Percentiles rank a stretch among this genome's conserved stretches.
phyloP scores from a whole-genome alignment of 2,797 vertebrate genomes.

The Triplophysa bombifrons region DNA sequence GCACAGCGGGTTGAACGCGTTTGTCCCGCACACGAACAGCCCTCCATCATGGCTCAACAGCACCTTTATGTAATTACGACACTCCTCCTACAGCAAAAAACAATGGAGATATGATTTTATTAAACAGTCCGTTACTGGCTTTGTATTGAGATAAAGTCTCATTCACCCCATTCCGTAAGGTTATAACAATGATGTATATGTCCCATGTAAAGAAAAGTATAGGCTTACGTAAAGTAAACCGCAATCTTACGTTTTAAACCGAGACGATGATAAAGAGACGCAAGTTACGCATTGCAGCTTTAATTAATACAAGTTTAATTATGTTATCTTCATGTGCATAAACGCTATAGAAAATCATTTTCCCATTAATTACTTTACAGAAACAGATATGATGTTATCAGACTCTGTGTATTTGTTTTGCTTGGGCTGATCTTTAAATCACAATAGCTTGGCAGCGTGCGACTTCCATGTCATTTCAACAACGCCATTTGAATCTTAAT shows the following conservation, averaged over 20 bases:
- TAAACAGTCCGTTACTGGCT: background rate
- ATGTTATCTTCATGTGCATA: background rate
- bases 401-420: background rate
- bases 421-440: background rate
- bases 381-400: background rate
- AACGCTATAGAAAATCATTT: background rate
- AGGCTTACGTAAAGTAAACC: no score
- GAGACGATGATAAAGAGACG: no score
- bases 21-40: constrained; percentile 94
- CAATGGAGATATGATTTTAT: constrained; percentile 11
- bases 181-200: no score
- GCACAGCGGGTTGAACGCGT: constrained; percentile 95
- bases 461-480: background rate
- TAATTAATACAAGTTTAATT: background rate
- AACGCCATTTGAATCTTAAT: constrained; percentile 36
- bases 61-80: constrained; percentile 95
- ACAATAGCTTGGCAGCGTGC: background rate
- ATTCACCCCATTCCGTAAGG: no score
- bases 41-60: constrained; percentile 85
- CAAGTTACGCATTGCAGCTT: background rate
- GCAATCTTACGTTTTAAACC: no score
- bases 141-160: no score
- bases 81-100: constrained; percentile 82
- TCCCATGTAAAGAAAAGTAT: no score
- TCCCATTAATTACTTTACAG: background rate